Evolutionary conservation across 1,140 invertebrate species (phyloP), one percentile per base, ranked within the genome.

Genomic region (Pogonus chalceus): DNA sequence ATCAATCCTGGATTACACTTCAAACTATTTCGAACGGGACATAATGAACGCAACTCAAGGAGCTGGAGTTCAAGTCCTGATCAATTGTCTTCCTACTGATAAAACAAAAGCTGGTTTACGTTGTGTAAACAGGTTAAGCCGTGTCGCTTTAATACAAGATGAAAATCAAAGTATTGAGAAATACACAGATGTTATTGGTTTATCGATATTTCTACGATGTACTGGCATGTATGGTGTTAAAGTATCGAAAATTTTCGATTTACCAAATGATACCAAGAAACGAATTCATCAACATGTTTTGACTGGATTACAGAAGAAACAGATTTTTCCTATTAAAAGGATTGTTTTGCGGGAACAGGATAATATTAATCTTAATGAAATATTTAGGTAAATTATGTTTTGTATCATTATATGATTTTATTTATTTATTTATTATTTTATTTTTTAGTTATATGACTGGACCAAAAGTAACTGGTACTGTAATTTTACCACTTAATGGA

Each of bases 111-210:
- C 79, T 31, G 79, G 78, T 57, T 59, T 86, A 14, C 65, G 79
- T 53, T 79, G 82, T 62, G 63, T 87, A 20, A 79, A 78, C 18
- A 65, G 73, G 46, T 80, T 82, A 63, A 84, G 84, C 37, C 67
- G 80, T 39, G 85, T 87, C 63, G 61, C n/a, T n/a, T n/a, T n/a
- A n/a, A n/a, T 87, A 23, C 85, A 88, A 69, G n/a, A 83, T 86
- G 58, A 84, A 84, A 59, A 43, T 86, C n/a, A n/a, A 86, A 71
- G 80, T 79, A 83, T 86, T 68, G 63, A 84, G 20, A 77, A 79
- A 12, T 81, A 83, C 58, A 82, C 86, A 62, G 79, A 78, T 48
- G 67, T 72, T 35, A 68, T 86, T 24, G 80, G 72, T 14, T 70
- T 75, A 70, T 67, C 79, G 31, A 65, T 85, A 16, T 87, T 88